Base-by-base conservation (phyloP, 2,113 vertebrate species). In the Mesocricetus auratus region DNA sequence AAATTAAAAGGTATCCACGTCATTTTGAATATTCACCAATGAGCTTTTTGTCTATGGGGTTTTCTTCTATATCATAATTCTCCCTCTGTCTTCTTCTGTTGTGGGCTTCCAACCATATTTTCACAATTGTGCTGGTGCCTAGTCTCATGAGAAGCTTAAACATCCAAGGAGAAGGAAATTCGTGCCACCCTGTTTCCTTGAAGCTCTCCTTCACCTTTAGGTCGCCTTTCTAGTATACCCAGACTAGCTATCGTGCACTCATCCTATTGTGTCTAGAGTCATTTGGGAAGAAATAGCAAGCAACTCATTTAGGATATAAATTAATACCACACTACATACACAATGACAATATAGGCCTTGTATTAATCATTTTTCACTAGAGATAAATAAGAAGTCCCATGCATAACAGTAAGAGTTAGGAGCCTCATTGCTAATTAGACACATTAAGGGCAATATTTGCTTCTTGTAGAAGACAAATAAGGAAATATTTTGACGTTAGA, bases 1-100 rank as follows among this genome's bases (percentile, higher is more conserved):
- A 96, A 74, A 58, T 42, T 5, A 94, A 89, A 97, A 97, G 21
- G 79, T 94, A 98, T 97, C 87, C 93, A 93, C 29, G 0, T 95
- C 81, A 93, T 96, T 96, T 98, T 98, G 78, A 94, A 91, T 97
- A 98, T 98, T 96, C 79, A 90, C 94, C 95, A 71, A 74, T 91
- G 66, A 95, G 94, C 89, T 96, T 97, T 96, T 97, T 39, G 26
- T 88, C 71, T 62, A 60, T 50, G 0, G 78, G 64, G 88, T 50
- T 95, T 9, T 96, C 71, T 89, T 94, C 58, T 29, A 22, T 89
- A 97, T 96, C 39, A 4, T 66, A 91, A 64, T 91, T 95, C 96
- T 85, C 87, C 97, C 92, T 98, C 93, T 97, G 33, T 92, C 92
- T 83, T 83, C 5, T 95, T 90, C 71, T 93, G 86, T 93, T 95